Conservation (phyloP, 2,797 vertebrate species). For the Poeciliopsis turneri region DNA sequence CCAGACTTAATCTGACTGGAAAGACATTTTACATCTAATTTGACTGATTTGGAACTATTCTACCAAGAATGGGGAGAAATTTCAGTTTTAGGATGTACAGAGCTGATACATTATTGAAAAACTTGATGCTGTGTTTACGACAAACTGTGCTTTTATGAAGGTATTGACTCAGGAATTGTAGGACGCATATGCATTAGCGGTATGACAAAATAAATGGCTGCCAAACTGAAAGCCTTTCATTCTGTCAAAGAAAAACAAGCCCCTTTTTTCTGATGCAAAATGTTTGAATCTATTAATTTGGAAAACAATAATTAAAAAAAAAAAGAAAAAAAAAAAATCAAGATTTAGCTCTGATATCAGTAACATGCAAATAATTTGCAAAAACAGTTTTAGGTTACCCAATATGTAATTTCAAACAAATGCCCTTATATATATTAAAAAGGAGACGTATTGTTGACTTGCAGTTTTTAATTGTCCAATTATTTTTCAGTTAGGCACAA, state of each 20-base stretch:
- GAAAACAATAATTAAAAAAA: neutral
- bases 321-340: too few species aligned
- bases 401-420: neutral
- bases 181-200: neutral
- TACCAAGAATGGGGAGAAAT: neutral
- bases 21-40: neutral
- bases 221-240: neutral
- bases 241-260: neutral
- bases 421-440: neutral
- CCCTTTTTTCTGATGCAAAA: neutral
- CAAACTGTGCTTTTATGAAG: neutral
- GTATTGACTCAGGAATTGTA: neutral
- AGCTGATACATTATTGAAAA: neutral
- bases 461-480: slow-evolving; percentile 55
- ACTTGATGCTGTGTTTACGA: too few species aligned
- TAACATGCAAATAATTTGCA: neutral
- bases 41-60: neutral
- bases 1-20: neutral
- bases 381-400: neutral
- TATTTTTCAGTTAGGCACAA: neutral
- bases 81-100: neutral
- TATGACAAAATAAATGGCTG: neutral
- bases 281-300: neutral
- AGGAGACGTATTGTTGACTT: neutral
- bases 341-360: neutral